Conservation (phyloP, 2,888 invertebrate genomes). For the Tenthredo mesomela region DNA sequence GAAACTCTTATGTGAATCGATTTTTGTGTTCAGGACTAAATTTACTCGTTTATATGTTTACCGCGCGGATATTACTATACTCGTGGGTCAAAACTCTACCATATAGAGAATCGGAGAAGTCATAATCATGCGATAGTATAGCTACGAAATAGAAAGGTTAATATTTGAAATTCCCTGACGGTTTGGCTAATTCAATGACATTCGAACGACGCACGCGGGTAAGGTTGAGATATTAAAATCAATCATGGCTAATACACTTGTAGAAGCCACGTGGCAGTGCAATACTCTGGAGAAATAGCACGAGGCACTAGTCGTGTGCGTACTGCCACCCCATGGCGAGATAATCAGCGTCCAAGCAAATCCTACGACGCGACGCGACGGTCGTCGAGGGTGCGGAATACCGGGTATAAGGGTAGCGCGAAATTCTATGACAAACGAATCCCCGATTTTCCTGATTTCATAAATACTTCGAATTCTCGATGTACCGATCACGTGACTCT, state of each 20-base stretch:
- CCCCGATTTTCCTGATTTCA: not conserved
- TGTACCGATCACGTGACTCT: not conserved
- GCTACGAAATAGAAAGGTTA: not conserved
- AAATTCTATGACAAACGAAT: not conserved
- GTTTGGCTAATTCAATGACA: conserved; percentile 6
- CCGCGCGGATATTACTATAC: not conserved
- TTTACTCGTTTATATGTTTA: not conserved
- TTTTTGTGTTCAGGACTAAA: conserved; percentile 4
- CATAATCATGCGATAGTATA: not conserved
- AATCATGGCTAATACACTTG: conserved; percentile 49
- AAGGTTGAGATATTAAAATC: conserved; percentile 36
- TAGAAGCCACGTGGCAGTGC: conserved; percentile 40
- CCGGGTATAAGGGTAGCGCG: not conserved
- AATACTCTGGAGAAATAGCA: conserved; percentile 47
- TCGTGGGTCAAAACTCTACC: not conserved
- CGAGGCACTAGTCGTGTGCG: conserved; percentile 27
- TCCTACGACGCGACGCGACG: conserved; percentile 33
- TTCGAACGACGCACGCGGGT: not conserved
- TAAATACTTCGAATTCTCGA: conserved; percentile 7
- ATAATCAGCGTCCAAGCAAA: conserved; percentile 50
- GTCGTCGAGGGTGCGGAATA: not conserved
- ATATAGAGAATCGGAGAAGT: not conserved
- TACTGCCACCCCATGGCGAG: conserved; percentile 41
- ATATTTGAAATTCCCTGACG: conserved; percentile 16
- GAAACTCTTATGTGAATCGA: conserved; percentile 18